Evolutionary conservation across 2,113 vertebrate genomes (phyloP), one percentile per base, ranked within the genome.

Genomic region (Naja naja): DNA sequence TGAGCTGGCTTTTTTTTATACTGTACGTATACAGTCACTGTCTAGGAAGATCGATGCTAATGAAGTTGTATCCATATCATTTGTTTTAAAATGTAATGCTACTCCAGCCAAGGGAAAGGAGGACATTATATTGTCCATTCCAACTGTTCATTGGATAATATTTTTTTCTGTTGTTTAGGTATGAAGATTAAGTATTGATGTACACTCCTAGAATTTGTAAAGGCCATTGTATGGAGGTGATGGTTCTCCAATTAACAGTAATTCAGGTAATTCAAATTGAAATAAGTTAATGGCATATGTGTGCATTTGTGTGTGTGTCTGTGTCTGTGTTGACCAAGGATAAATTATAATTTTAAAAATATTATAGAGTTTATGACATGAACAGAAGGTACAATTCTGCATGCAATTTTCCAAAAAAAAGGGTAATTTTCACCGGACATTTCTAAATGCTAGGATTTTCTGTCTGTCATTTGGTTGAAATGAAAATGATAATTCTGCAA

Each of bases 401-500:
- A 85, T 20, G 23, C 22, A 47, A 52, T 95, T 93, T 93, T 6
- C 1, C 45, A 1, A 2, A 23, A 54, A 45, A 85, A 90, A 93
- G 20, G 25, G 27, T 85, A 58, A 27, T 85, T 92, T 88, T 88
- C 64, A 20, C 20, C 7, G 55, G 60, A 34, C 4, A n/a, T 92
- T 94, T 96, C 93, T 90, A 94, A 93, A 91, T 16, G 93, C 60
- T 3, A 7, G 20, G 69, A 55, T 87, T 95, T 95, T 91, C 8
- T 91, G 39, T 3, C 89, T 93, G 45, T 74, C 91, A 55, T 89
- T 89, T 91, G 87, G 58, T 89, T 93, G 55, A 95, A 11, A 45
- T 96, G 91, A 91, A 91, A 58, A 95, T 39, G 34, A 88, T 85
- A 95, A 20, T 49, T n/a, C 30, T 81, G 5, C 0, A 0, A 85